Evolutionary conservation across 1,140 invertebrate genomes (phyloP).

Genomic region (Hyposmocoma kahamanoa): DNA sequence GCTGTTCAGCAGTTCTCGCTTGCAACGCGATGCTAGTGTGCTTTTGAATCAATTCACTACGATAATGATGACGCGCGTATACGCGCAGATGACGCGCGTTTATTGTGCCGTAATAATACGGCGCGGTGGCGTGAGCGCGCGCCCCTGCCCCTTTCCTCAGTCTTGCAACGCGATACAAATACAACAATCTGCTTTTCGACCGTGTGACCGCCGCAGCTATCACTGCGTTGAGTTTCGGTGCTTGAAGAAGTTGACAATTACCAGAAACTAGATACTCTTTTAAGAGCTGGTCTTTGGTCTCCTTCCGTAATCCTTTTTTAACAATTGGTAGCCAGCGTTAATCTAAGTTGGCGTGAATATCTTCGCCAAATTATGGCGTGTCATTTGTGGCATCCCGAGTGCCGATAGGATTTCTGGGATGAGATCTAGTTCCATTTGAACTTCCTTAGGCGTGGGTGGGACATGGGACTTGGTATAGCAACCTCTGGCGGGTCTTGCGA

Average conservation of each 20-base stretch:
- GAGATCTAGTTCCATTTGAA: not conserved
- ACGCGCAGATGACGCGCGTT: no score
- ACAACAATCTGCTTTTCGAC: no score
- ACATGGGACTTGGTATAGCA: no score
- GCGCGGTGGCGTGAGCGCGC: no score
- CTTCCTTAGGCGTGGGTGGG: not conserved
- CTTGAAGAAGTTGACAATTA: constrained; percentile 3
- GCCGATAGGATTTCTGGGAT: not conserved
- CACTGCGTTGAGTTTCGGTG: constrained; percentile 3
- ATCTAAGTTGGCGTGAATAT: constrained; percentile 1
- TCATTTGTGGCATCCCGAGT: not conserved
- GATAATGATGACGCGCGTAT: no score
- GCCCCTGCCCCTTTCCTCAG: no score
- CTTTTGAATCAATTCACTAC: no score
- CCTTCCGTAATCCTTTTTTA: not conserved
- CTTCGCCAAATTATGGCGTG: constrained; percentile 1
- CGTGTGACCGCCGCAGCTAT: not conserved
- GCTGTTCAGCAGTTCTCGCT: no score
- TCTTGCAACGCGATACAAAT: no score
- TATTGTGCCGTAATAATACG: no score
- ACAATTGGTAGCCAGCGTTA: not conserved
- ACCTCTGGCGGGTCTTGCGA: no score
- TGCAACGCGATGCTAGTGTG: no score
- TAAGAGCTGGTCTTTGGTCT: not conserved
- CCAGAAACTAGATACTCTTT: not conserved